Evolutionary conservation across 2,888 invertebrate genomes (phyloP).

Genomic region (Ichneumoninae sp.): DNA sequence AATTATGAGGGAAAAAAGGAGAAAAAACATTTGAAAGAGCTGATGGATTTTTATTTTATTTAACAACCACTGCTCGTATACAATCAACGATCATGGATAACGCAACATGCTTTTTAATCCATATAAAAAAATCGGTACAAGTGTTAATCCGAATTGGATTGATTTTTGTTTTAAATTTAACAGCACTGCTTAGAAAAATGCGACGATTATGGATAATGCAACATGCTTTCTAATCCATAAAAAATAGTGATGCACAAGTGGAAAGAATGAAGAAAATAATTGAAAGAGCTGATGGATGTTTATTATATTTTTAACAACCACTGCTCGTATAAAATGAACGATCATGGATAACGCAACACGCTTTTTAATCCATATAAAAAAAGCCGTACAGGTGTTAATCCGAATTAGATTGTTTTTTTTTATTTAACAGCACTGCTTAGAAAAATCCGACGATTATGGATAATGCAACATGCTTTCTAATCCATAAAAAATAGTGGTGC

Average conservation of each 20-base stretch:
- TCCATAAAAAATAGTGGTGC: slow-evolving; percentile 6
- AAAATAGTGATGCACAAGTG: slow-evolving; percentile 17
- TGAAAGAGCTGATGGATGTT: background rate
- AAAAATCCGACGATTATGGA: background rate
- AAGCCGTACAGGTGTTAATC: background rate
- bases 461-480: slow-evolving; percentile 50
- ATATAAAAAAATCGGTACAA: too few relatives aligned
- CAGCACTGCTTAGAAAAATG: slow-evolving; percentile 13
- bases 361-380: slow-evolving; percentile 33
- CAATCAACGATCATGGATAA: background rate
- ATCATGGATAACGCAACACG: slow-evolving; percentile 22
- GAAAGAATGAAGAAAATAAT: too few relatives aligned
- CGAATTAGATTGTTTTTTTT: background rate
- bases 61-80: slow-evolving; percentile 15
- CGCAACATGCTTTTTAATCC: slow-evolving; percentile 50
- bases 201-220: background rate
- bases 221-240: slow-evolving; percentile 48
- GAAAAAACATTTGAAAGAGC: too few relatives aligned
- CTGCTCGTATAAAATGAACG: slow-evolving; percentile 6
- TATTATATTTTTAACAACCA: slow-evolving; percentile 9
- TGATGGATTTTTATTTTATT: background rate
- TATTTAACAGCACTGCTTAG: slow-evolving; percentile 11
- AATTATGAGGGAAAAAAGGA: background rate
- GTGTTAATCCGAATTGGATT: background rate
- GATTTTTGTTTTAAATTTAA: background rate